Evolutionary conservation across 2,113 vertebrate genomes (phyloP), one percentile per base, ranked within the genome.

Genomic region (Amphilophus citrinellus): DNA sequence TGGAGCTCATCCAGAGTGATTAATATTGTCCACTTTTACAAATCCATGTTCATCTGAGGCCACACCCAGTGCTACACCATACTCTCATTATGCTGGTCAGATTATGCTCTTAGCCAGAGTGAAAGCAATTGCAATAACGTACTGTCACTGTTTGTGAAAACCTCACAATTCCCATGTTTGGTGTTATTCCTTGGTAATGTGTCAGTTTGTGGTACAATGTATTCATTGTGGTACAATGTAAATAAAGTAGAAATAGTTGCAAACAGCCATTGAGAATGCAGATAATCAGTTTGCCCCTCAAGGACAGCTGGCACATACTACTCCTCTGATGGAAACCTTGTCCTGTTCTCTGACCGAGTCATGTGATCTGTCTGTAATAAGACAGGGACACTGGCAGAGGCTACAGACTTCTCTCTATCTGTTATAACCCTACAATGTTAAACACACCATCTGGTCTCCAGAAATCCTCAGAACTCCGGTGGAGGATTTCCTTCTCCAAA

Each of bases 371-470:
- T 71, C 59, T 42, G 15, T 44, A 75, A 20, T 63, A 11, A 53
- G 71, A 80, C 2, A 47, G 47, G 39, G 35, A 66, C 27, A 50
- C 44, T 18, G 32, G 50, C 50, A 47, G 22, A 73, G 6, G 17
- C 30, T 7, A 47, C 14, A 6, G 22, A 47, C 44, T 24, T 14
- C 35, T 20, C 14, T 56, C 20, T n/a, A 24, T 77, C n/a, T 24
- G 14, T 37, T 77, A 44, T 42, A n/a, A 59, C 61, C 32, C 15
- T 5, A 18, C 7, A 77, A 47, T 59, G 56, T 79, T 60, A 59
- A 84, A 47, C 60, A 22, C 37, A 24, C 44, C 77, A 80, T 80
- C 79, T 82, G 76, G 24, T 60, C 6, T 79, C 4, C 14, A 60
- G 63, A 42, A 30, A 47, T 8, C 32, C 32, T 71, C 47, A 17